Evolutionary conservation across 1,140 invertebrate species (phyloP), one percentile per base, ranked within the genome.

Genomic region (Capitella teleta): DNA sequence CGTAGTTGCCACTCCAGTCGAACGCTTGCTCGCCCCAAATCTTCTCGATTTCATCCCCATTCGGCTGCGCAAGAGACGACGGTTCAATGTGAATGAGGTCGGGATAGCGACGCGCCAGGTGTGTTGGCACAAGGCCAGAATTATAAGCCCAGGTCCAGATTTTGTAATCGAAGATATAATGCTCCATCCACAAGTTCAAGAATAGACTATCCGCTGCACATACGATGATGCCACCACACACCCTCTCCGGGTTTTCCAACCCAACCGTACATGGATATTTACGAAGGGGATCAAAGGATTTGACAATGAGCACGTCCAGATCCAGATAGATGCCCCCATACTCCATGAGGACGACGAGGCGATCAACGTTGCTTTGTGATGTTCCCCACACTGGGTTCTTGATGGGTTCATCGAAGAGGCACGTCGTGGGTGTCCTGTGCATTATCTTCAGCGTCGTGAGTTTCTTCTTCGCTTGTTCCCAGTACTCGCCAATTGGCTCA

Each of bases 251-350:
- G 12, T 25, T 21, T 28, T 52, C 44, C 16, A 40, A 28, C 36
- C 52, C 73, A 24, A 74, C 24, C 5, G 60, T 51, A 58, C 70
- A 66, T 61, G 73, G 71, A 56, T 60, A 74, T 38, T 55, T 56
- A 21, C 65, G 53, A 49, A 66, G 74, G 28, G 57, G 32, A 53
- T 73, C 54, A 24, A 75, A 57, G 2, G 58, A 54, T 25, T 28
- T 18, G 23, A 32, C 48, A 6, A 48, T 46, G 21, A 52, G 26
- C 19, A 52, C 51, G 30, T 52, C 51, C 18, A 52, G 24, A 28
- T 52, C 51, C 5, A 52, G 26, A 30, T 52, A 52, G 34, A 52
- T 52, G 14, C 51, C 51, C 5, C 51, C 51, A 16, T 19, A 18
- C 28, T 52, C 51, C n/a, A 18, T 32, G 25, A 52, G 34, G 6